These are phyloP conservation scores for Dasypolia templi DNA, from an alignment of 2,888 invertebrate genomes.

Conservation along the genomic window DNA sequence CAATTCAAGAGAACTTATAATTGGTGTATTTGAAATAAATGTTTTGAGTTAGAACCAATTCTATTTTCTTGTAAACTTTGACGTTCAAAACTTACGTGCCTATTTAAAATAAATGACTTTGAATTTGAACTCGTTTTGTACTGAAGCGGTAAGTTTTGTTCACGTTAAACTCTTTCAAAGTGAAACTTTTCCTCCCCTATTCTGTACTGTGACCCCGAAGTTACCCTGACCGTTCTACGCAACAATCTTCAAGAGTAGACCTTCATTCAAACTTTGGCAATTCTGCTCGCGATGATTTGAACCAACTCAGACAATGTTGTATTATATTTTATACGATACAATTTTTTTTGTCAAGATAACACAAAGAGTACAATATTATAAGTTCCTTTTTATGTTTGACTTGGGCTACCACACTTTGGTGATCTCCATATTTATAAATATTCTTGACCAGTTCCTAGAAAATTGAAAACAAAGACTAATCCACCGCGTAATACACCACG, in stretches of 20 bases:
- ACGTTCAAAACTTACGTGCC: too few relatives aligned
- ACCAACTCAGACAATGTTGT: conserved; percentile 28
- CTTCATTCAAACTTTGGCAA: conserved; percentile 63
- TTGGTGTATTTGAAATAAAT: too few relatives aligned
- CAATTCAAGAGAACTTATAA: too few relatives aligned
- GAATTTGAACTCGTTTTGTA: too few relatives aligned
- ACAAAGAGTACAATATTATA: not conserved
- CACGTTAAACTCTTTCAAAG: too few relatives aligned
- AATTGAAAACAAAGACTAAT: not conserved
- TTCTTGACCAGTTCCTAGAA: not conserved
- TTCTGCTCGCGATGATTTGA: conserved; percentile 50
- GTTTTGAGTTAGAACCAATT: too few relatives aligned
- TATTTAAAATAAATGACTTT: too few relatives aligned
- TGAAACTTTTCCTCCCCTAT: not conserved
- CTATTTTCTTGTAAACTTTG: too few relatives aligned
- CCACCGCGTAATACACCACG: too few relatives aligned
- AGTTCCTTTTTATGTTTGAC: not conserved
- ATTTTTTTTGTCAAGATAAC: not conserved
- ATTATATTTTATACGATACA: conserved; percentile 13
- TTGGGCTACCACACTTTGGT: not conserved
- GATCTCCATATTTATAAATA: not conserved
- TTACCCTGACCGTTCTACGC: conserved; percentile 32
- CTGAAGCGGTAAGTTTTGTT: too few relatives aligned
- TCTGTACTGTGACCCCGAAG: not conserved
- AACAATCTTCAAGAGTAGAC: conserved; percentile 50